Evolutionary conservation across 2,113 vertebrate genomes (phyloP), one percentile per base, ranked within the genome.

Genomic region (Dipodomys merriami): DNA sequence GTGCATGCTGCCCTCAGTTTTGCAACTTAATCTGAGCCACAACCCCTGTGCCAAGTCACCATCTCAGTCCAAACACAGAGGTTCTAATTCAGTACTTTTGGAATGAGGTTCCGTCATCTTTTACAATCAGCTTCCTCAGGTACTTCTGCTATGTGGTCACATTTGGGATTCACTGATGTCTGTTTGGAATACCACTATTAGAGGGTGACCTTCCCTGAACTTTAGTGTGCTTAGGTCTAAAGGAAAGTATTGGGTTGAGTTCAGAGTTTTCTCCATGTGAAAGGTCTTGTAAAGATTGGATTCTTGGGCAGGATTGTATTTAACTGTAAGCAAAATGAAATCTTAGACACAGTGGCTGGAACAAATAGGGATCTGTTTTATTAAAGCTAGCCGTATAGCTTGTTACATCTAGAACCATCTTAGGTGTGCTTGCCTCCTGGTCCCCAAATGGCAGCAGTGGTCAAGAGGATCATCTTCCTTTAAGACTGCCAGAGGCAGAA

Each of bases 261-360:
- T 82, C 73, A 68, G 53, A 78, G 64, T 92, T 95, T 94, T 82
- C 83, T 78, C n/a, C 39, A 33, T n/a, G 23, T 87, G 82, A 84
- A 94, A 80, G n/a, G 7, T 68, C 77, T 20, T 78, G 74, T 72
- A 29, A 33, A 84, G 68, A 72, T 67, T 53, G 65, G 53, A 83
- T 82, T 86, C 27, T 83, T 1, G 71, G 35, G 68, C 2, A 71
- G 77, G 27, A 83, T 46, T 67, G 11, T 68, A 6, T 91, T 92
- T 62, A 46, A 62, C 23, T 83, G 7, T 29, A 77, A 86, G 20
- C n/a, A 92, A 81, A 12, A 79, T 46, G 76, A 77, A 91, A 49
- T 62, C 35, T 27, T 5, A 44, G 35, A 5, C 39, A 73, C 57
- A 83, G 18, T 53, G 44, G 53, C 15, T 79, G 86, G 30, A 89